Evolutionary conservation across 92 coral and sea anemone species (phyloP).

Genomic region (Zoanthus gigantus): DNA sequence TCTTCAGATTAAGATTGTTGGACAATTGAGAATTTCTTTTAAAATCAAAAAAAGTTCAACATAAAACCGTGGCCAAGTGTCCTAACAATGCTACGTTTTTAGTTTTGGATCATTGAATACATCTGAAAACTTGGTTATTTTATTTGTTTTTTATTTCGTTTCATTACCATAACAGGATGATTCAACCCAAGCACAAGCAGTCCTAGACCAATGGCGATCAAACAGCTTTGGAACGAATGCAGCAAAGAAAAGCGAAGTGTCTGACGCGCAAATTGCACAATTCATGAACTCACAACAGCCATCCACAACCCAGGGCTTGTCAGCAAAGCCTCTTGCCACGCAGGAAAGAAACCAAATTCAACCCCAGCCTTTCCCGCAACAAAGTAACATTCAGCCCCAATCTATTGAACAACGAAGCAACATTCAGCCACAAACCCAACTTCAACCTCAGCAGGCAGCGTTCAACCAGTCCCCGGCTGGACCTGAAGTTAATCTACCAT

Average conservation of each 20-base stretch:
- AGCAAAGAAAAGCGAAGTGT: slow-evolving; percentile 73
- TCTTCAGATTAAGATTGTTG: too few relatives aligned
- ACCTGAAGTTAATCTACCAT: slow-evolving; percentile 42
- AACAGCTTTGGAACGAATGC: slow-evolving; percentile 60
- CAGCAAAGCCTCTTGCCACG: slow-evolving; percentile 15
- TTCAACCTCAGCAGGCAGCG: slow-evolving; percentile 53
- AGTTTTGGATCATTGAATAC: too few relatives aligned
- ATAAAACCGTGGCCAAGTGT: too few relatives aligned
- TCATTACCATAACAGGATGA: slow-evolving; percentile 19
- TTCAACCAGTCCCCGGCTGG: slow-evolving; percentile 30
- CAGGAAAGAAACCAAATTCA: slow-evolving; percentile 66
- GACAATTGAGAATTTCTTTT: too few relatives aligned
- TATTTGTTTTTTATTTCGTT: neutral
- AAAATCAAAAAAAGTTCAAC: too few relatives aligned
- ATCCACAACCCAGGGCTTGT: slow-evolving; percentile 45
- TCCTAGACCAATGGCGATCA: slow-evolving; percentile 74
- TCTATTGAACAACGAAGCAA: slow-evolving; percentile 50
- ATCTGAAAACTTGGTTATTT: neutral
- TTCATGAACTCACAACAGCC: slow-evolving; percentile 86
- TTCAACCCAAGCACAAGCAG: slow-evolving; percentile 60
- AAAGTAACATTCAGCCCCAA: slow-evolving; percentile 35
- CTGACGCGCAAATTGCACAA: slow-evolving; percentile 77
- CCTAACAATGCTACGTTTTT: neutral
- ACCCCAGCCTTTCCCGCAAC: slow-evolving; percentile 14
- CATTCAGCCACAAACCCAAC: slow-evolving; percentile 37